phyloP scores from a whole-genome alignment of 1,140 invertebrate species.

The Onthophagus taurus region DNA sequence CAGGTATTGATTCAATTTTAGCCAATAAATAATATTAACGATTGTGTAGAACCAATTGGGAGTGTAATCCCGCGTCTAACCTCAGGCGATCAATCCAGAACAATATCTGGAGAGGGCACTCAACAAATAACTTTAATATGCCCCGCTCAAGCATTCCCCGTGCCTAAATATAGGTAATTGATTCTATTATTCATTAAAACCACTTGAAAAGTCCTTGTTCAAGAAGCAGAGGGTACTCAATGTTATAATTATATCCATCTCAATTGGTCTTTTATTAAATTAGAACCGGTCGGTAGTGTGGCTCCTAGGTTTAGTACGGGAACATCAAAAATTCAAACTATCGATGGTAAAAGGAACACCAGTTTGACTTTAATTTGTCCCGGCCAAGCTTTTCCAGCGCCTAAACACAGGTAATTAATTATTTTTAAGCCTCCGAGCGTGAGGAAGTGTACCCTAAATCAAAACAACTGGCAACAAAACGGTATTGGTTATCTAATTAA shows the following conservation, averaged over 20 bases:
- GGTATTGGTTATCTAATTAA: no score
- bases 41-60: constrained; percentile 58
- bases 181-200: no score
- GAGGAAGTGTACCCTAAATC: no score
- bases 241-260: not conserved
- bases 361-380: constrained; percentile 45
- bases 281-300: constrained; percentile 42
- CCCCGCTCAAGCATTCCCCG: constrained; percentile 50
- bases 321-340: constrained; percentile 45
- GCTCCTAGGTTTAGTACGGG: constrained; percentile 45
- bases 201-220: not conserved
- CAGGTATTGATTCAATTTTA: not conserved
- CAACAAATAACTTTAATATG: constrained; percentile 41
- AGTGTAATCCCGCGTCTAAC: constrained; percentile 64
- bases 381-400: constrained; percentile 50
- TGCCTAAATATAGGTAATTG: constrained; percentile 46
- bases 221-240: constrained; percentile 3
- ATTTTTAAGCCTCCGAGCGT: not conserved
- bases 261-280: constrained; percentile 10
- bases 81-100: constrained; percentile 54
- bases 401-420: constrained; percentile 42
- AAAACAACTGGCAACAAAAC: no score
- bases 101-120: constrained; percentile 14
- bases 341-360: constrained; percentile 36
- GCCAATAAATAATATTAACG: constrained; percentile 34